phyloP scores from a whole-genome alignment of 2,113 vertebrate genomes.

The Benitochromis conjunctus region DNA sequence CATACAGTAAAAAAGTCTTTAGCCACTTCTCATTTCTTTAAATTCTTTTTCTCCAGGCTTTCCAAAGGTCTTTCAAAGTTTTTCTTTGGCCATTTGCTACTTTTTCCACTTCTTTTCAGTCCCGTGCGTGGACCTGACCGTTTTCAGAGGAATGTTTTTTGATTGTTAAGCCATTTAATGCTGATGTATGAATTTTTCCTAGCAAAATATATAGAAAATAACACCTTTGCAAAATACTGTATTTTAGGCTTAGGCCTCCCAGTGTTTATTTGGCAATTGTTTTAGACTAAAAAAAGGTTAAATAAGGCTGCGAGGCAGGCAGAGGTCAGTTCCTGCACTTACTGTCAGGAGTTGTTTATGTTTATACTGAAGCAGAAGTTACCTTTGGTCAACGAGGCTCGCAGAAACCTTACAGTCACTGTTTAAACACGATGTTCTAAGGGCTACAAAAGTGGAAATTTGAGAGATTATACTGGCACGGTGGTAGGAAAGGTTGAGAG shows the following conservation, averaged over 20 bases:
- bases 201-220: not conserved
- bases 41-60: not conserved
- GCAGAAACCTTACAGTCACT: not conserved
- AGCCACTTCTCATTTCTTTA: not conserved
- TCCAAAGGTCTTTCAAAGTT: not conserved
- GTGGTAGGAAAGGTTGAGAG: constrained; percentile 3
- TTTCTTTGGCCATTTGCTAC: not conserved
- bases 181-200: not conserved
- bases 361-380: not conserved
- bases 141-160: not conserved
- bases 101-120: not conserved
- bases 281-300: not conserved
- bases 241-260: not conserved
- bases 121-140: too few species aligned
- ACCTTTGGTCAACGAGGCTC: constrained; percentile 5
- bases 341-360: constrained; percentile 4
- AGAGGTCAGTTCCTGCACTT: constrained; percentile 42
- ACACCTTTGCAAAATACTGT: not conserved
- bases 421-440: too few species aligned
- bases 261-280: not conserved
- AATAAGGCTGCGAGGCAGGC: constrained; percentile 43
- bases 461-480: not conserved
- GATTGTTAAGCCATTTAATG: not conserved
- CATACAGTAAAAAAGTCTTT: not conserved
- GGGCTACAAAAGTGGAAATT: not conserved